Percentiles rank a stretch among this genome's conserved stretches.
Conservation (phyloP, 1,140 invertebrate species). For the Hyposmocoma kahamanoa region DNA sequence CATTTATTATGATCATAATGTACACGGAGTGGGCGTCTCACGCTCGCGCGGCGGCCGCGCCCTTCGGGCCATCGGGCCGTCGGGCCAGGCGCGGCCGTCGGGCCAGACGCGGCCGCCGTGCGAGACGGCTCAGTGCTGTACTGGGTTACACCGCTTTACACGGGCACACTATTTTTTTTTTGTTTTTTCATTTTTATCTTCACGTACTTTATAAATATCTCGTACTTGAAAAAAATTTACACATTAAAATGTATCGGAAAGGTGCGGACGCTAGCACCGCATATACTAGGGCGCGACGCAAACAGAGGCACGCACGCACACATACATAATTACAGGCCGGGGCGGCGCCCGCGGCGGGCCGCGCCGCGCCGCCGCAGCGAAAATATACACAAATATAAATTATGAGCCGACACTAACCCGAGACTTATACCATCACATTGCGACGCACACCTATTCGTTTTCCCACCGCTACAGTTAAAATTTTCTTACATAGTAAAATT, state of each 20-base stretch:
- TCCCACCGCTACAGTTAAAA: conserved; percentile 59
- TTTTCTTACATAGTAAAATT: conserved; percentile 69
- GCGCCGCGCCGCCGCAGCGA: neutral
- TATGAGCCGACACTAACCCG: conserved; percentile 37
- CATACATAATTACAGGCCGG: conserved; percentile 14
- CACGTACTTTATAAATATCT: conserved; percentile 72
- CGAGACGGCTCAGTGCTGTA: conserved; percentile 3
- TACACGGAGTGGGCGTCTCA: conserved; percentile 22
- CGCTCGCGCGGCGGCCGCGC: conserved; percentile 11
- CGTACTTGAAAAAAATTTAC: conserved; percentile 70
- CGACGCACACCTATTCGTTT: conserved; percentile 53
- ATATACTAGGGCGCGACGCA: conserved; percentile 25
- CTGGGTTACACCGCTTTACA: neutral
- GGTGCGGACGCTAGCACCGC: conserved; percentile 44
- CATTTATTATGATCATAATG: conserved; percentile 44
- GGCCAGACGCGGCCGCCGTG: conserved; percentile 16
- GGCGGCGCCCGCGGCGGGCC: neutral
- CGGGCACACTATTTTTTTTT: conserved; percentile 45
- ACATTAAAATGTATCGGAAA: conserved; percentile 64
- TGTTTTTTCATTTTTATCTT: conserved; percentile 57
- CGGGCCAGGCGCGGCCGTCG: conserved; percentile 16
- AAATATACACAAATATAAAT: conserved; percentile 42
- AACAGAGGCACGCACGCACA: conserved; percentile 35
- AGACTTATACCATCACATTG: conserved; percentile 39
- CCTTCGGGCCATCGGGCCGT: conserved; percentile 12